Conservation (phyloP, 2,888 invertebrate species). For the Cephalotes varians region DNA sequence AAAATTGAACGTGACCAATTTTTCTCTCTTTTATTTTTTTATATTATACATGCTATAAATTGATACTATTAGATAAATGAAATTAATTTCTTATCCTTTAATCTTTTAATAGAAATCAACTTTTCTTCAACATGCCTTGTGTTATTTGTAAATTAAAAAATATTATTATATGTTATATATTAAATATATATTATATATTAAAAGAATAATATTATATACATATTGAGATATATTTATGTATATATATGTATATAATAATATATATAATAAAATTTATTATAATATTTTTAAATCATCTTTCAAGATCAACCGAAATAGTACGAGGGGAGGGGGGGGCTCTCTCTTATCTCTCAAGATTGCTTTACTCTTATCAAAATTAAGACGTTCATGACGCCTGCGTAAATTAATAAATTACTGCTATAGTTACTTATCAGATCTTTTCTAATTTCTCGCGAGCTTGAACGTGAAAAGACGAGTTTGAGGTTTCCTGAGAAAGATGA, state of each 20-base stretch:
- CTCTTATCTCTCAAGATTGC: neutral
- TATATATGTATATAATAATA: neutral
- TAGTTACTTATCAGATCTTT: neutral
- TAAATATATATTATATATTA: neutral
- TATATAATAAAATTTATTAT: too few relatives aligned
- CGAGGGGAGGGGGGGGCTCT: too few relatives aligned
- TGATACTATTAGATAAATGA: neutral
- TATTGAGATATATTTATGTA: too few relatives aligned
- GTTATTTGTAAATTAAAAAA: neutral
- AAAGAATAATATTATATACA: too few relatives aligned
- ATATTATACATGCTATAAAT: neutral
- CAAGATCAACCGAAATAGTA: too few relatives aligned
- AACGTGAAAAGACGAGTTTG: conserved; percentile 20
- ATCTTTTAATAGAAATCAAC: neutral
- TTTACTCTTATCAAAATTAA: neutral
- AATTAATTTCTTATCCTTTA: neutral
- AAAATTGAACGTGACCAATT: neutral
- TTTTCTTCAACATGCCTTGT: neutral
- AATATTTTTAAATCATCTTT: too few relatives aligned
- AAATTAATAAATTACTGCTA: neutral
- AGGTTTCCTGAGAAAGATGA: conserved; percentile 12
- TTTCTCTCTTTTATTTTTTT: neutral
- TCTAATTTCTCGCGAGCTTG: neutral
- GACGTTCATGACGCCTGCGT: neutral
- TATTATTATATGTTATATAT: neutral